Base-by-base conservation (phyloP, 2,113 vertebrate genomes). In the Mola mola region DNA sequence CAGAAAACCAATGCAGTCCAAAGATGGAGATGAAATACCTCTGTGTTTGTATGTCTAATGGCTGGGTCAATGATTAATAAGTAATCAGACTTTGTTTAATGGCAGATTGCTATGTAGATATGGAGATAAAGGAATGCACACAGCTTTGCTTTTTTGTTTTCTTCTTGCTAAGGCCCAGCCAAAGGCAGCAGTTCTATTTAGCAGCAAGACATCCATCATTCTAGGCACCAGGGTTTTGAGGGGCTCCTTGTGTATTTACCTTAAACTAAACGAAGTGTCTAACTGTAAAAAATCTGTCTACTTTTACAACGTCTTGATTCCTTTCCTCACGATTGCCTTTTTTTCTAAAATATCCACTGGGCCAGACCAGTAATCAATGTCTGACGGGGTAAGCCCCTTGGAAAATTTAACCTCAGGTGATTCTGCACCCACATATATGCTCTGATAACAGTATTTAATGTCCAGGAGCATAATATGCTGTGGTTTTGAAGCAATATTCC, bases 201-300 rank as follows among this genome's bases (percentile, higher is more conserved):
- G 44, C 13, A 66, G 13, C 7, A 34, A 36, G 37, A 44, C n/a
- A 16, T 31, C 19, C 12, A 11, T 20, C 28, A 6, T 22, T 37
- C 25, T 37, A 12, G 55, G 33, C 25, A 36, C 16, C 28, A 7
- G 16, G 1, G 17, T 43, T 37, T 20, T 38, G 12, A 44, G 31
- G 34, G 17, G 12, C 25, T 65, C 48, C 5, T 31, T 15, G 34
- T 29, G 25, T 17, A 19, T 53, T 60, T 52, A 21, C 5, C 2
- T 52, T 58, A 36, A 65, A 31, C 34, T 16, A 31, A 58, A 38
- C 38, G 33, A 48, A 61, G 37, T 56, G 43, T 33, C 49, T 71
- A 33, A 20, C 13, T 13, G 17, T 41, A 20, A 20, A 47, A 21
- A 34, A 37, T 16, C 22, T 0, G 17, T 24, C 46, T 12, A 6